A percentile compares a stretch with the other conserved stretches of the same genome.
Conservation (phyloP, 2,888 invertebrate genomes). For the Drosophila acutilabella region DNA sequence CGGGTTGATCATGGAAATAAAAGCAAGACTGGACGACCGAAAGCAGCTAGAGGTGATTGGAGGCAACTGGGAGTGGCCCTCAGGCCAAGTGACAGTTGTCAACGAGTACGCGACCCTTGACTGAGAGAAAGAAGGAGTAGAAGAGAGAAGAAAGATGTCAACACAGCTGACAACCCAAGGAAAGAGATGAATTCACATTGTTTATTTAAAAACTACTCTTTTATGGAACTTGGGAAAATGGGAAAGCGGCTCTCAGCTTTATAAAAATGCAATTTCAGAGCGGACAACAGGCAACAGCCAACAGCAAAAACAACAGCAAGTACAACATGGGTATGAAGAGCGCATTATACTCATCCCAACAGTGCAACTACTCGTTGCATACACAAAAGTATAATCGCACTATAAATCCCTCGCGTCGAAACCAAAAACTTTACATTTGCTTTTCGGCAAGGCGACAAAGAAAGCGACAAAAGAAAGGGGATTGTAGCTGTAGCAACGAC, state of each 20-base stretch:
- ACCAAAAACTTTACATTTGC: conserved; percentile 70
- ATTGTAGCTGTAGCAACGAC: background rate
- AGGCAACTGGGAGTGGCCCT: conserved; percentile 37
- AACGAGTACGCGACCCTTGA: conserved; percentile 53
- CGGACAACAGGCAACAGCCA: conserved; percentile 49
- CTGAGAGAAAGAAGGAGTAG: conserved; percentile 1
- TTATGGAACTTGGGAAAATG: conserved; percentile 46
- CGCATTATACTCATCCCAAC: conserved; percentile 34
- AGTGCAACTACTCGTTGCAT: conserved; percentile 34
- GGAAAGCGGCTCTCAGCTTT: conserved; percentile 54
- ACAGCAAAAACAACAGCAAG: conserved; percentile 22
- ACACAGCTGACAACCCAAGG: conserved; percentile 33
- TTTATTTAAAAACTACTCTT: conserved; percentile 74
- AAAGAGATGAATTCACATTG: conserved; percentile 63
- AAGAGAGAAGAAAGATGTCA: conserved; percentile 39
- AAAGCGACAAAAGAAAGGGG: conserved; percentile 34
- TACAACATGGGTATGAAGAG: conserved; percentile 31
- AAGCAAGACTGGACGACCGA: conserved; percentile 8
- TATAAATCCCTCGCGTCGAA: conserved; percentile 71
- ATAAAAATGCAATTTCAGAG: conserved; percentile 71
- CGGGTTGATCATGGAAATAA: conserved; percentile 64
- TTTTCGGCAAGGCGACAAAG: conserved; percentile 55
- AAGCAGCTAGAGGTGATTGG: background rate
- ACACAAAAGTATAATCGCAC: conserved; percentile 67
- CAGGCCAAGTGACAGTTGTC: conserved; percentile 51